Conservation (phyloP, 2,888 invertebrate genomes). For the Schizotus pectinicornis region DNA sequence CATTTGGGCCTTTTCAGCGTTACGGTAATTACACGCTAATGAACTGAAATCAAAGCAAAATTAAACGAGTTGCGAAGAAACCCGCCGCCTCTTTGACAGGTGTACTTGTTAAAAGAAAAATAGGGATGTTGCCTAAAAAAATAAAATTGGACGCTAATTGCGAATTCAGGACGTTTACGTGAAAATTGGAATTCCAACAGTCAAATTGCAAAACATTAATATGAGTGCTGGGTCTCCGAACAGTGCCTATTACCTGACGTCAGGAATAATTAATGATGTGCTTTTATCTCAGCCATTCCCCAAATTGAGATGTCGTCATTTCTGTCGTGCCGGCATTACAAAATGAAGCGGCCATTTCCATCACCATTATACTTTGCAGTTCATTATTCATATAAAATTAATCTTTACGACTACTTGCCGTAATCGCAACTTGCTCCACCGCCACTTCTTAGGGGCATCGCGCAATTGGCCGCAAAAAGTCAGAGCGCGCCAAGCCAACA, state of each 20-base stretch:
- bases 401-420: constrained; percentile 41
- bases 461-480: no score
- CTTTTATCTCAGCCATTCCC: constrained; percentile 48
- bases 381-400: constrained; percentile 48
- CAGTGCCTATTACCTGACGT: constrained; percentile 44
- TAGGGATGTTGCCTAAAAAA: no score
- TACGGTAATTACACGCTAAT: constrained; percentile 7
- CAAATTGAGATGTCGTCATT: constrained; percentile 50
- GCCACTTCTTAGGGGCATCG: no score
- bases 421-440: constrained; percentile 16
- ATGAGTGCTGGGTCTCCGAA: constrained; percentile 18
- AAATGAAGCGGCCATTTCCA: constrained; percentile 47
- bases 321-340: constrained; percentile 45
- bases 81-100: neutral
- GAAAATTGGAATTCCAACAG: neutral
- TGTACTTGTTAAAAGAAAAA: neutral
- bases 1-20: constrained; percentile 6
- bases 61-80: neutral
- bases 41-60: neutral
- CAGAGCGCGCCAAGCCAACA: no score
- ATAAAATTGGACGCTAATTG: neutral
- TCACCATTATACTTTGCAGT: constrained; percentile 48
- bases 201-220: constrained; percentile 28
- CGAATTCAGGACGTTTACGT: neutral
- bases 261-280: constrained; percentile 47